These are phyloP conservation scores for Mythimna lalbum DNA, from an alignment of 2,888 invertebrate species.

Conservation along the genomic window DNA sequence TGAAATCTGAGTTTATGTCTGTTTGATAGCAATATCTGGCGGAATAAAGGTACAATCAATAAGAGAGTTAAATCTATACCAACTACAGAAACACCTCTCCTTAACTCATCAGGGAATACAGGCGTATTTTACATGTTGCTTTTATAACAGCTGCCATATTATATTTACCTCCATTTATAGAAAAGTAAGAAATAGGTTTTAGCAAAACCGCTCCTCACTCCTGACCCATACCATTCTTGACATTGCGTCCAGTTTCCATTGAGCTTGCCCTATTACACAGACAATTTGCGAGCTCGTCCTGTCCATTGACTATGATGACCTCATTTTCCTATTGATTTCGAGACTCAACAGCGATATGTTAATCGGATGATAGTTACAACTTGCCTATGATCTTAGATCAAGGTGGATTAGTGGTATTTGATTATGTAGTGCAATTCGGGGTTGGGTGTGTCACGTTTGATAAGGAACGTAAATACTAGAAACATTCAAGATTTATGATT, in stretches of 20 bases:
- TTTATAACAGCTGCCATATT: background rate
- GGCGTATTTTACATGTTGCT: background rate
- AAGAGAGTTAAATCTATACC: no score
- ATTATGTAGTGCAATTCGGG: conserved; percentile 14
- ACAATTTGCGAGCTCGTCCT: conserved; percentile 57
- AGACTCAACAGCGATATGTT: conserved; percentile 55
- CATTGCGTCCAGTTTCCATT: conserved; percentile 70
- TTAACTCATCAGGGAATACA: background rate
- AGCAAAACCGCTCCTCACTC: background rate
- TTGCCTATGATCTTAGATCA: conserved; percentile 51
- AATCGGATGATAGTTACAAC: conserved; percentile 58
- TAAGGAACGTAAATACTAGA: no score
- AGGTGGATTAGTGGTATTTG: conserved; percentile 63
- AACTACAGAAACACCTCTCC: no score
- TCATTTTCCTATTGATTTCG: conserved; percentile 54
- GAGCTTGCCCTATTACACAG: conserved; percentile 56
- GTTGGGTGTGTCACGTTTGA: conserved; percentile 7
- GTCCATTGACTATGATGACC: conserved; percentile 50
- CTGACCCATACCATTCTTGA: conserved; percentile 55
- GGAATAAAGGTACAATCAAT: background rate
- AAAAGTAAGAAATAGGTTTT: background rate
- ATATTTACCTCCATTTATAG: no score
- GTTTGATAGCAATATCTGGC: background rate
- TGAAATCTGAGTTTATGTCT: background rate
- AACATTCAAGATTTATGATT: background rate